Evolutionary conservation across 2,888 invertebrate species (phyloP), one percentile per base, ranked within the genome.

Genomic region (Ernsta delagoae): DNA sequence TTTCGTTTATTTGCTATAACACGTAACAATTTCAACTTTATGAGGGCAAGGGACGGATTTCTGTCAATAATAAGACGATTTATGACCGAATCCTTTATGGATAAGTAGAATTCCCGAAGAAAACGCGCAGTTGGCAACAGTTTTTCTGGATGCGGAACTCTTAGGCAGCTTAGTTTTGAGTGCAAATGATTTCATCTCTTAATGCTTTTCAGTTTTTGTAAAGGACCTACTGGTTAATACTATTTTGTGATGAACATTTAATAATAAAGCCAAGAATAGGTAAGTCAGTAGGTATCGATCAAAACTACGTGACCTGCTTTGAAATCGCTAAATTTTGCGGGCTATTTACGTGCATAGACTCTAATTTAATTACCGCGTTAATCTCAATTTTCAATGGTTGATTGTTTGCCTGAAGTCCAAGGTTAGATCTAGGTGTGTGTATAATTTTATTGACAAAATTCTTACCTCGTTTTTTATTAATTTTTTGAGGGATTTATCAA

Each of bases 1-100:
- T 85, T 84, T 82, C 81, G 80, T 84, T 83, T 85, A 86, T 85
- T 86, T 83, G 82, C 78, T 79, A 79, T 82, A 81, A 80, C 77
- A 75, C 77, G 78, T 78, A 78, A 83, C 86, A 83, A 84, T 83
- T 84, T 81, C 76, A 81, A 77, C 78, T 86, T 85, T 84, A 85
- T 83, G 79, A 77, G 77, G 79, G 75, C 77, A 70, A 79, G 80
- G 82, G 79, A 79, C 78, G 83, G 81, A 84, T 85, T 84, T 82
- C 78, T 82, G 84, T 81, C 83, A 83, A 85, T 86, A 84, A 83
- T 82, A 81, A 76, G 79, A 76, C 76, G 78, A 81, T 84, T 85
- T 86, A 88, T 79, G 84, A 82, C 70, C 77, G 75, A 79, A 81
- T 81, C 78, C 75, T 72, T 77, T 81, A 79, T 79, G 79, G 62